Conservation (phyloP, 1,140 invertebrate genomes). For the Arctopsyche grandis region DNA sequence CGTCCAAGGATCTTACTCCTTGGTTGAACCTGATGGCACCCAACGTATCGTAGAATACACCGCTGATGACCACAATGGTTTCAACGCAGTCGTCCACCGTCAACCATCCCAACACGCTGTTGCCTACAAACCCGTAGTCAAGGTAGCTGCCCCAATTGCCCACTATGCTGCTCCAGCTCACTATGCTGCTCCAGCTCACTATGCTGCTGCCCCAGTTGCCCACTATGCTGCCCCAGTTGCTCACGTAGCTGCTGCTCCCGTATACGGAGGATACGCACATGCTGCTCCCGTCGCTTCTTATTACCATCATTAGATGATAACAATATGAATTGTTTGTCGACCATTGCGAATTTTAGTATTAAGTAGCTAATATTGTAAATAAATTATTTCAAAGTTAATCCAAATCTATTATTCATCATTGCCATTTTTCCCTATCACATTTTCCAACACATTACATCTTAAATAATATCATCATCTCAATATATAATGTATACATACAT, state of each 20-base stretch:
- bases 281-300: constrained; percentile 50
- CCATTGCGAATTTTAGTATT: constrained; percentile 28
- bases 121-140: constrained; percentile 60
- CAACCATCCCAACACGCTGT: constrained; percentile 65
- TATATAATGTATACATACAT: too few relatives aligned
- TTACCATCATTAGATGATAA: constrained; percentile 45
- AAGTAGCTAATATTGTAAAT: constrained; percentile 47
- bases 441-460: constrained; percentile 11
- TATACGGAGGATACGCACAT: constrained; percentile 39
- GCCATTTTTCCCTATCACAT: too few relatives aligned
- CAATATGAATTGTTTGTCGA: neutral
- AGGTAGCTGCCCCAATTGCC: constrained; percentile 53
- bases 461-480: neutral
- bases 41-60: constrained; percentile 78
- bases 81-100: constrained; percentile 73
- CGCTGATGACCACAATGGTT: constrained; percentile 76
- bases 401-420: neutral
- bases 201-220: constrained; percentile 51
- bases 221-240: constrained; percentile 46
- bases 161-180: constrained; percentile 42
- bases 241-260: constrained; percentile 42
- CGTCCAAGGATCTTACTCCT: constrained; percentile 70
- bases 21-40: constrained; percentile 75
- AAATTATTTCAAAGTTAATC: constrained; percentile 38
- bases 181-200: constrained; percentile 53